phyloP scores from a whole-genome alignment of 2,113 vertebrate species.

The Pelobates fuscus region DNA sequence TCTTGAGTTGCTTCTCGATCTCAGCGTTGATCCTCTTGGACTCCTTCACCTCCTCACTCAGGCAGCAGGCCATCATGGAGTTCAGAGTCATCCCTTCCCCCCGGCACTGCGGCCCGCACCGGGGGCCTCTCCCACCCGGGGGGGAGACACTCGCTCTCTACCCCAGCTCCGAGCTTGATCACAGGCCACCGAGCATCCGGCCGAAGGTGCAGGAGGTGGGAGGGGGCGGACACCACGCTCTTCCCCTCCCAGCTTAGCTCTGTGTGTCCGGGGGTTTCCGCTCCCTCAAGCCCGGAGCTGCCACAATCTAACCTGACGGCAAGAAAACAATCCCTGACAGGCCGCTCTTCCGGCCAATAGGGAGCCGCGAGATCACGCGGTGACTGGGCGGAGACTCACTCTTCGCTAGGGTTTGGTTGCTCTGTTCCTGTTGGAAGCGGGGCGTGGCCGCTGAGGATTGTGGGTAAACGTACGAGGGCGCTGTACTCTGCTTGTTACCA shows the following conservation, averaged over 20 bases:
- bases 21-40: constrained; percentile 91
- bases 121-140: constrained; percentile 30
- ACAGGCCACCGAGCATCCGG: constrained; percentile 9
- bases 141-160: constrained; percentile 49
- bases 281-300: constrained; percentile 47
- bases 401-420: constrained; percentile 13
- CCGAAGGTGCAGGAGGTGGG: constrained; percentile 10
- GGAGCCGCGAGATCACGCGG: constrained; percentile 16
- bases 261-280: constrained; percentile 39
- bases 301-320: constrained; percentile 55
- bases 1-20: constrained; percentile 90
- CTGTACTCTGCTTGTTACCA: constrained; percentile 24
- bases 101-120: constrained; percentile 57
- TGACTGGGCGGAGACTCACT: constrained; percentile 45
- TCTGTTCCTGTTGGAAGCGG: constrained; percentile 28
- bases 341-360: constrained; percentile 30
- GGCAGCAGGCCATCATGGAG: constrained; percentile 95
- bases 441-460: constrained; percentile 53
- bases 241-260: constrained; percentile 39
- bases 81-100: constrained; percentile 83
- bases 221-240: constrained; percentile 24
- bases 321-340: constrained; percentile 50
- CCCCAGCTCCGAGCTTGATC: constrained; percentile 13
- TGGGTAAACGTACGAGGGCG: constrained; percentile 55
- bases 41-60: constrained; percentile 94